Evolutionary conservation across 2,888 invertebrate genomes (phyloP).

Genomic region (Chalcis sispes): DNA sequence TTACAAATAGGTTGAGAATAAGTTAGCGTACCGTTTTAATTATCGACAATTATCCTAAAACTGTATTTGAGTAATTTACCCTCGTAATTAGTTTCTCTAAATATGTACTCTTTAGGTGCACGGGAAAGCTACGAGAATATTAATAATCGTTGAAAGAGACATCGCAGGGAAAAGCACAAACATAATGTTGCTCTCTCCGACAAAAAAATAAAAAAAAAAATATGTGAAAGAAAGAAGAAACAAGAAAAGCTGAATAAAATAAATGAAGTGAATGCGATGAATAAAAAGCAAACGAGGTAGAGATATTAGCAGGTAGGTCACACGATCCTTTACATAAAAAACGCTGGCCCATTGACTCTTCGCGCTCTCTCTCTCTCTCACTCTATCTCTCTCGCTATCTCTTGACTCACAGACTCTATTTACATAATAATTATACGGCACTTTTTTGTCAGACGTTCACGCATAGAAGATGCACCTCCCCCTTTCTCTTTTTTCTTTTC

Average conservation of each 20-base stretch:
- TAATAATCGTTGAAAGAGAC: no score
- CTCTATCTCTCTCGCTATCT: not conserved
- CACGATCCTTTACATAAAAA: conserved; percentile 28
- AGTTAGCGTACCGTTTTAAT: no score
- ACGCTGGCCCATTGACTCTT: conserved; percentile 10
- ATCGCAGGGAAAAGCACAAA: no score
- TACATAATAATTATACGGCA: conserved; percentile 64
- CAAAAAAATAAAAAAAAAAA: no score
- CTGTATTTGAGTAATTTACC: no score
- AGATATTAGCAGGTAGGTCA: conserved; percentile 51
- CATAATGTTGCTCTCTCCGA: no score
- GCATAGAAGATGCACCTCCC: not conserved
- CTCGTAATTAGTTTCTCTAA: no score
- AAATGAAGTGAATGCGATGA: conserved; percentile 20
- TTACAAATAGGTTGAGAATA: no score
- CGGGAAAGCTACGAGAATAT: no score
- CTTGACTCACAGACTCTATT: conserved; percentile 27
- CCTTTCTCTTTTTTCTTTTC: not conserved
- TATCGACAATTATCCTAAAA: no score
- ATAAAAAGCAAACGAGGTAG: conserved; percentile 24
- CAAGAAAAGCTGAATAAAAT: conserved; percentile 20
- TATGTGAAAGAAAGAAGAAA: not conserved
- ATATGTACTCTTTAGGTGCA: no score
- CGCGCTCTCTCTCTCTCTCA: not conserved
- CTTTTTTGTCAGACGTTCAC: conserved; percentile 55